A percentile compares a stretch with the other conserved stretches of the same genome.
These are phyloP conservation scores for Lysiphlebus fabarum DNA, from an alignment of 1,140 invertebrate species.

Conservation along the genomic window DNA sequence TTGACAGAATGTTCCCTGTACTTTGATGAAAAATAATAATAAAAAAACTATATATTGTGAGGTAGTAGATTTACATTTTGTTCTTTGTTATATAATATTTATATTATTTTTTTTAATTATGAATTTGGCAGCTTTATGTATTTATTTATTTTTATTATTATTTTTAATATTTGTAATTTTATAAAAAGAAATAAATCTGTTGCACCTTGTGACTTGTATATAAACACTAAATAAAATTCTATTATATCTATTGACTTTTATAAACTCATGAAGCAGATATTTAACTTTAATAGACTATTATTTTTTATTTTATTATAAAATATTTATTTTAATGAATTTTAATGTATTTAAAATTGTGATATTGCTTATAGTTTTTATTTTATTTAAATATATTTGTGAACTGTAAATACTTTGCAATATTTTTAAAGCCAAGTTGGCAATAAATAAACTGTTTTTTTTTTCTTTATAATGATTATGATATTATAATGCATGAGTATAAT, in stretches of 20 bases:
- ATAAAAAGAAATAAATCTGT: background rate
- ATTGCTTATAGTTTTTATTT: conserved; percentile 17
- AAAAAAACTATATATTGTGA: background rate
- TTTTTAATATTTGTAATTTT: conserved; percentile 3
- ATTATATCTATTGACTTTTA: conserved; percentile 45
- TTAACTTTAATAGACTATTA: conserved; percentile 20
- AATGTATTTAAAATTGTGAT: conserved; percentile 31
- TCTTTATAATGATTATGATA: conserved; percentile 34
- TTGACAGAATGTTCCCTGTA: too few species aligned
- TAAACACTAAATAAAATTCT: conserved; percentile 48
- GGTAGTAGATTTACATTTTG: background rate
- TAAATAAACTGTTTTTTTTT: conserved; percentile 32
- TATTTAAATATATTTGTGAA: background rate
- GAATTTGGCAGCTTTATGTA: conserved; percentile 7
- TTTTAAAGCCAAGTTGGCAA: conserved; percentile 48
- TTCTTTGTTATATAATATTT: background rate
- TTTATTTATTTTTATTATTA: conserved; percentile 5
- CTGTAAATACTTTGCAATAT: conserved; percentile 51
- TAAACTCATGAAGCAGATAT: conserved; percentile 37
- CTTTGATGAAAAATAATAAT: too few species aligned
- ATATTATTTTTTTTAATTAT: background rate
- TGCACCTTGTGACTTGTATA: background rate
- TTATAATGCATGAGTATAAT: conserved; percentile 34
- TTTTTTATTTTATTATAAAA: conserved; percentile 34
- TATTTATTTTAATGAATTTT: conserved; percentile 25